A percentile compares a stretch with the other conserved stretches of the same genome.
phyloP scores from a whole-genome alignment of 2,113 vertebrate genomes.

The Phyllostomus discolor region DNA sequence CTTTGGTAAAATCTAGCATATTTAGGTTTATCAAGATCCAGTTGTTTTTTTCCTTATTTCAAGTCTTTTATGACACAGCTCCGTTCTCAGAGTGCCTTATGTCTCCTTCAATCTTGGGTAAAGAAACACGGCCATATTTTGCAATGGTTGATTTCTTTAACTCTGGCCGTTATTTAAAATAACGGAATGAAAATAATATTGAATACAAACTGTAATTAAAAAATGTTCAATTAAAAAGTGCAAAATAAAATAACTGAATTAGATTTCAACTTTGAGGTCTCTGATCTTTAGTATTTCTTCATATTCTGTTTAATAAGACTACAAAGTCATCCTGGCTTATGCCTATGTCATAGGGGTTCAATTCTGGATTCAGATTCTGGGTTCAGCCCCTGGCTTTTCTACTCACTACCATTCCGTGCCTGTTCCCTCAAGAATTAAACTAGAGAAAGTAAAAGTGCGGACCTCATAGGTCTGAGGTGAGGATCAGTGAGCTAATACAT shows the following conservation, averaged over 20 bases:
- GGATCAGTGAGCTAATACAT: not conserved
- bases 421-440: not conserved
- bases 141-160: not conserved
- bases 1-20: not conserved
- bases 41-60: not conserved
- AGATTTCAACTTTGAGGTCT: not conserved
- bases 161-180: not conserved
- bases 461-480: not conserved
- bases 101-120: not conserved
- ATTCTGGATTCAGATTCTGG: constrained; percentile 5
- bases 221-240: not conserved
- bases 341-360: not conserved
- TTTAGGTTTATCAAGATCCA: not conserved
- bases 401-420: not conserved
- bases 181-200: not conserved
- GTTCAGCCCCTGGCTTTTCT: constrained; percentile 11
- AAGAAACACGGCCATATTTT: constrained; percentile 2
- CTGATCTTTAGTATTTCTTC: not conserved
- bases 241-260: not conserved
- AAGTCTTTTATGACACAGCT: not conserved
- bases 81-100: not conserved
- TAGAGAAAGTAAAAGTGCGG: not conserved
- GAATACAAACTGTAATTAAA: not conserved
- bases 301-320: not conserved
- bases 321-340: not conserved